Percentiles rank a stretch among this genome's conserved stretches.
These are phyloP conservation scores for Zonitis immaculata DNA, from an alignment of 2,888 invertebrate genomes.

Conservation along the genomic window DNA sequence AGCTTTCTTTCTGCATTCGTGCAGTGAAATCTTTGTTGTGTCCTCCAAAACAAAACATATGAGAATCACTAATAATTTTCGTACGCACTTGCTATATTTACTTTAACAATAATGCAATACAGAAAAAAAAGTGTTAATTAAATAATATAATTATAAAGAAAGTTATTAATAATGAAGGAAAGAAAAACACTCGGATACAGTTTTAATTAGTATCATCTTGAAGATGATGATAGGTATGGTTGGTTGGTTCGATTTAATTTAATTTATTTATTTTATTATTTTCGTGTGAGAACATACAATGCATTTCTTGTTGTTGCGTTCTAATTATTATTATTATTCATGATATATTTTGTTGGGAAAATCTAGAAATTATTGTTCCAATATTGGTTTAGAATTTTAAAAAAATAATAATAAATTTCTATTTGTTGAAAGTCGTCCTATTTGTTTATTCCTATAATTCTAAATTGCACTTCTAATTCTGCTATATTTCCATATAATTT, in stretches of 20 bases:
- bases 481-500: no score
- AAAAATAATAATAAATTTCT: no score
- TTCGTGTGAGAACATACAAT: not conserved
- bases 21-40: not conserved
- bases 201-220: not conserved
- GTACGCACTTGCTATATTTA: not conserved
- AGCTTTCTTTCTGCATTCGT: constrained; percentile 1
- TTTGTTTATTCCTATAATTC: no score
- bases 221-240: not conserved
- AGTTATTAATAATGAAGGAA: no score
- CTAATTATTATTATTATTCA: not conserved
- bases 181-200: no score
- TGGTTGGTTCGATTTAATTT: not conserved
- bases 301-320: not conserved
- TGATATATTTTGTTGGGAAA: no score
- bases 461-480: no score
- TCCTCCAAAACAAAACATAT: not conserved
- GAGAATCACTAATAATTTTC: not conserved
- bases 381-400: no score
- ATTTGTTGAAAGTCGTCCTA: no score
- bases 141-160: no score
- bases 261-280: not conserved
- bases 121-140: not conserved
- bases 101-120: not conserved
- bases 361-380: no score